A percentile compares a stretch with the other conserved stretches of the same genome.
Evolutionary conservation across 2,113 vertebrate species (phyloP).

Genomic region (Lepus europaeus): DNA sequence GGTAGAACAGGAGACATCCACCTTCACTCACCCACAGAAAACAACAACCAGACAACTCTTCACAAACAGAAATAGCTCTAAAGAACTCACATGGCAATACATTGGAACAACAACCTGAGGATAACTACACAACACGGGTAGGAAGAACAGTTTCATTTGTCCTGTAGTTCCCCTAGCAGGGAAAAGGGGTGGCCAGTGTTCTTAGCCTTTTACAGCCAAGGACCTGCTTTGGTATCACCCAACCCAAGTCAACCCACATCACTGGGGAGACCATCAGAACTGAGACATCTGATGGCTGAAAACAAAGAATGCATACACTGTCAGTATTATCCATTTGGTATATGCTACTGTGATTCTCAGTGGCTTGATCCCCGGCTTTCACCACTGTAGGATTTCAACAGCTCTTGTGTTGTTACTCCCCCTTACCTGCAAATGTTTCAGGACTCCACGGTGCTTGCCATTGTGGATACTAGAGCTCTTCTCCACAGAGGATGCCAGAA

Average conservation of each 20-base stretch:
- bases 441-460: background rate
- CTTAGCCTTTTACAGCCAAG: background rate
- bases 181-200: background rate
- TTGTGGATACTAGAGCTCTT: background rate
- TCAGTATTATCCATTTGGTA: too few species aligned
- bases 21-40: background rate
- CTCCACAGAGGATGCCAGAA: background rate
- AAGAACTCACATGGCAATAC: background rate
- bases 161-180: background rate
- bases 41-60: background rate
- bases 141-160: background rate
- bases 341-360: background rate
- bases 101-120: background rate
- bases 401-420: background rate
- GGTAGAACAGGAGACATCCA: background rate
- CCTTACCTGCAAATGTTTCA: too few species aligned
- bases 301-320: background rate
- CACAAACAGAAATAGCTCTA: background rate
- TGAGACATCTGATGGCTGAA: background rate
- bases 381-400: too few species aligned
- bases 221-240: background rate
- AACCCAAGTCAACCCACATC: background rate
- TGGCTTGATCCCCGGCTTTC: background rate
- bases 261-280: background rate
- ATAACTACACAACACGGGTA: background rate